Conservation (phyloP, 2,797 vertebrate species). For the Micromesistius poutassou region DNA sequence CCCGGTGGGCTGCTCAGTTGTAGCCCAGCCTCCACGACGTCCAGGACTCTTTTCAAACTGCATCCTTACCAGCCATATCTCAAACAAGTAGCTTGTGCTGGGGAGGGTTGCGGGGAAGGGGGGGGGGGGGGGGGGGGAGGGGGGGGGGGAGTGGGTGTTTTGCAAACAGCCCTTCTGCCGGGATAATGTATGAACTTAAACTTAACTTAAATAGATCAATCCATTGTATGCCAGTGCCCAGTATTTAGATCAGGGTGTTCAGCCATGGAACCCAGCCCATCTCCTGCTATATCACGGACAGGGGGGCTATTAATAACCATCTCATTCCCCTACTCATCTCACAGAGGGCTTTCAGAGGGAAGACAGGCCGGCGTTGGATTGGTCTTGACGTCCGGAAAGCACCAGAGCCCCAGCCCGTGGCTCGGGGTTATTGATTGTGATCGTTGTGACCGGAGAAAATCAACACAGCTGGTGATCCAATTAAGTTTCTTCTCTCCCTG, state of each 20-base stretch:
- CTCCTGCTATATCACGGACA: slow-evolving; percentile 22
- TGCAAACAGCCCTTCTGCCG: neutral
- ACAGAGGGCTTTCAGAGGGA: slow-evolving; percentile 34
- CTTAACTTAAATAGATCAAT: neutral
- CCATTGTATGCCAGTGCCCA: neutral
- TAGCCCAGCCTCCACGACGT: neutral
- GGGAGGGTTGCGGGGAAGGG: too few species aligned
- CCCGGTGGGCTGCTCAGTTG: neutral
- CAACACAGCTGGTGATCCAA: slow-evolving; percentile 30
- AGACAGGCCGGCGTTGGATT: slow-evolving; percentile 34
- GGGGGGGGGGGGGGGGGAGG: too few species aligned
- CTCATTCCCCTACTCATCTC: slow-evolving; percentile 14
- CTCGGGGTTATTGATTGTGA: slow-evolving; percentile 43
- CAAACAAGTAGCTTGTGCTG: neutral
- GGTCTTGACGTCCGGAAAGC: slow-evolving; percentile 48
- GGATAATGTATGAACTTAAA: neutral
- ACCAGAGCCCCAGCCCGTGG: slow-evolving; percentile 36
- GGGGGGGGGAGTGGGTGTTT: too few species aligned
- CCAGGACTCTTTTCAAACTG: neutral
- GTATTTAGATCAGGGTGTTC: neutral
- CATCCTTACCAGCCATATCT: neutral
- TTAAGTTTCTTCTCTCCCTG: slow-evolving; percentile 20
- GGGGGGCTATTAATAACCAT: slow-evolving; percentile 31
- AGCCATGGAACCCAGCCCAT: slow-evolving; percentile 9
- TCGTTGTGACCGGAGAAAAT: slow-evolving; percentile 38